Evolutionary conservation across 2,888 invertebrate species (phyloP).

Genomic region (Chrysina gloriosa): DNA sequence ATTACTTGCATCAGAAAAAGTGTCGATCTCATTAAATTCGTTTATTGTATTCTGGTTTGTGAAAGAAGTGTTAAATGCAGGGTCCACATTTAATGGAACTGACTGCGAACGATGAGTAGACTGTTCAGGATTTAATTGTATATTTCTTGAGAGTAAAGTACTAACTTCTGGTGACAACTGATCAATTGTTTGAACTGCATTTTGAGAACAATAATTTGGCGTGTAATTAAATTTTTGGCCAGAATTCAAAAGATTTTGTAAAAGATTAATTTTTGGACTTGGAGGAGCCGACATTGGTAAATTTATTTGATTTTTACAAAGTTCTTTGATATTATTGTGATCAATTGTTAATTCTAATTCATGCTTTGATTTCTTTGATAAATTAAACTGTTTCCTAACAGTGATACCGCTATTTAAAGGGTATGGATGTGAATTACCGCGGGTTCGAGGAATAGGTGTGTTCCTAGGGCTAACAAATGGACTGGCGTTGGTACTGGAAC

Average conservation of each 20-base stretch:
- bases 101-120: slow-evolving; percentile 76
- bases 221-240: slow-evolving; percentile 66
- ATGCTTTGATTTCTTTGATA: slow-evolving; percentile 55
- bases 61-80: slow-evolving; percentile 12
- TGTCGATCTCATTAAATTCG: slow-evolving; percentile 78
- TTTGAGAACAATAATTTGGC: slow-evolving; percentile 62
- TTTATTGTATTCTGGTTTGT: slow-evolving; percentile 55
- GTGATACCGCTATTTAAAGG: slow-evolving; percentile 40
- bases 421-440: slow-evolving; percentile 69
- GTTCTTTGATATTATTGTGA: slow-evolving; percentile 37
- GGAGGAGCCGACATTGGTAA: slow-evolving; percentile 77
- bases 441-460: slow-evolving; percentile 78
- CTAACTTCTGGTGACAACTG: slow-evolving; percentile 72
- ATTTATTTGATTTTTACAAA: slow-evolving; percentile 37
- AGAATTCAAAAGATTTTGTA: slow-evolving; percentile 67
- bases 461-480: slow-evolving; percentile 87
- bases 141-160: slow-evolving; percentile 72
- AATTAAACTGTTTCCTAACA: slow-evolving; percentile 44
- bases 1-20: slow-evolving; percentile 71
- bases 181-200: slow-evolving; percentile 58
- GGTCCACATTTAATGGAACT: slow-evolving; percentile 73
- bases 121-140: slow-evolving; percentile 55
- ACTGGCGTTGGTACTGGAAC: slow-evolving; percentile 77
- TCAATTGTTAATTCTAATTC: slow-evolving; percentile 50
- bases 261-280: slow-evolving; percentile 69